Evolutionary conservation across 2,797 vertebrate genomes (phyloP), one percentile per base, ranked within the genome.

Genomic region (Ambastaia sidthimunki): DNA sequence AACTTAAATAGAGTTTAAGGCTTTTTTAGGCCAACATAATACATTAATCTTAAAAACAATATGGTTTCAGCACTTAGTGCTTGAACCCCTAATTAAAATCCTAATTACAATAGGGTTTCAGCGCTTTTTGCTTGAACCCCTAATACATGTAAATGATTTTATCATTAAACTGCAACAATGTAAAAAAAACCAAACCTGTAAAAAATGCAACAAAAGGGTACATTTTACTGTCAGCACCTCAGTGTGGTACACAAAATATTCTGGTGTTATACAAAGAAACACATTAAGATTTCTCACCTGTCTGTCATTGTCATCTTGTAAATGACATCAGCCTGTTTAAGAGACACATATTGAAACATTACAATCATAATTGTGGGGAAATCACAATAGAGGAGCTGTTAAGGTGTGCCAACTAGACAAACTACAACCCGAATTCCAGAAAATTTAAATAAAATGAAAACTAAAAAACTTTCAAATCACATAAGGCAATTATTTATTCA

Each of bases 271-370:
- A 65, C 13, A 50, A 41, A 0, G 15, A 23, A 60, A 69, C 18
- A 47, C 12, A 7, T 19, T 25, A 9, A 11, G 23, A 10, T 41
- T 4, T 79, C 92, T 95, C 93, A 99, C 97, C 98, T 99, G 92
- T 99, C 98, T 62, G 97, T 98, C 97, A 99, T 98, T 85, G 94
- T 95, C 94, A 99, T 97, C 91, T 99, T 98, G 92, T 98, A 97
- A 92, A 99, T 99, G 68, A 99, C 96, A 89, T 99, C 98, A 69
- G 96, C 98, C 98, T 99, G 85, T 69, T 89, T 86, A 50, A 91
- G 89, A 80, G 89, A 80, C 87, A 90, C 13, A 89, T 78, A 90
- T 54, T 83, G 5, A 48, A 50, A 37, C 13, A 73, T 23, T 12
- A 34, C 12, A 12, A 55, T 54, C 4, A 80, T 54, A 55, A 47